A percentile compares a stretch with the other conserved stretches of the same genome.
Conservation (phyloP, 2,113 vertebrate genomes). For the Bujurquina vittata region DNA sequence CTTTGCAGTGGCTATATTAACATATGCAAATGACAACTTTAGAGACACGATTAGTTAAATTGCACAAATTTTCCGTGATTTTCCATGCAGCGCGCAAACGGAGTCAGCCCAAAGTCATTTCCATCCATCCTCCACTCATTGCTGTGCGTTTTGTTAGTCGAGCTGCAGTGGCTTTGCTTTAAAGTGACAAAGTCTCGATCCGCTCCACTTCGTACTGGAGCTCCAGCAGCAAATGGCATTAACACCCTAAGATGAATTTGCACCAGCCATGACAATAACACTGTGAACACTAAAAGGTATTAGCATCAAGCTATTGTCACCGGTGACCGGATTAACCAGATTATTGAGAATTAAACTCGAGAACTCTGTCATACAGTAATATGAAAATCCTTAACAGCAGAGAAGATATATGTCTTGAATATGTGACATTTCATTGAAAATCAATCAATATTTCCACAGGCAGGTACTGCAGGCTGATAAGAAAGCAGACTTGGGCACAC, state of each 20-base stretch:
- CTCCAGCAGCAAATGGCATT: conserved; percentile 15
- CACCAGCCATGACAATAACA: conserved; percentile 34
- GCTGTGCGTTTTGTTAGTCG: conserved; percentile 65
- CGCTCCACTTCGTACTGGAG: conserved; percentile 16
- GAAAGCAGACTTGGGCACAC: conserved; percentile 39
- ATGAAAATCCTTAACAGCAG: conserved; percentile 22
- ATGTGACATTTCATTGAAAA: background rate
- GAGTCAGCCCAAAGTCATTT: conserved; percentile 60
- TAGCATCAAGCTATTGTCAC: conserved; percentile 42
- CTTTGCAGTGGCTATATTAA: conserved; percentile 69
- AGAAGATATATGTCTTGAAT: conserved; percentile 9
- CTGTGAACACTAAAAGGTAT: conserved; percentile 38
- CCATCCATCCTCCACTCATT: conserved; percentile 53
- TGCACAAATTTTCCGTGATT: conserved; percentile 71
- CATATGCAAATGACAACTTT: conserved; percentile 79
- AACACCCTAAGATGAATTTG: conserved; percentile 24
- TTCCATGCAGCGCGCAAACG: conserved; percentile 58
- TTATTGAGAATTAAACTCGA: conserved; percentile 55
- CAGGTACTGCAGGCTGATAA: background rate
- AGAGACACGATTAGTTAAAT: conserved; percentile 74
- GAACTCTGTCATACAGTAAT: background rate
- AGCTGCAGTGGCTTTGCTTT: conserved; percentile 35
- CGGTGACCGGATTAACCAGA: conserved; percentile 44
- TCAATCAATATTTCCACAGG: conserved; percentile 19
- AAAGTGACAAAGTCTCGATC: conserved; percentile 50